Percentiles rank a stretch among this genome's conserved stretches.
Evolutionary conservation across 2,888 invertebrate genomes (phyloP).

Genomic region (Acanthosepion lycidas): DNA sequence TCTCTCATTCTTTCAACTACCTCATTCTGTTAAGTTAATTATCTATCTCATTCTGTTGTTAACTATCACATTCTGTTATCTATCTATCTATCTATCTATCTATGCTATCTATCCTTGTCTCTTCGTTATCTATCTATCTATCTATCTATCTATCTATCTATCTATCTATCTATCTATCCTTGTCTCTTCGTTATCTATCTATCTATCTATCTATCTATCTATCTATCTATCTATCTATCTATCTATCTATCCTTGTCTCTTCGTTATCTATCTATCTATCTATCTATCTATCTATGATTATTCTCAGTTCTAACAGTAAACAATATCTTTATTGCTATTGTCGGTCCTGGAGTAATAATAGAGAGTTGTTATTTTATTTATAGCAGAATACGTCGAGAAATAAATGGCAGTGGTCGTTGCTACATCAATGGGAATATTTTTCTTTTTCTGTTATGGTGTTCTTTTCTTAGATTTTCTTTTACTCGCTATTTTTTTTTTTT

Average conservation of each 20-base stretch:
- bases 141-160: not conserved
- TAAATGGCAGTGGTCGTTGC: not conserved
- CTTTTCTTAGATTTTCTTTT: too few species aligned
- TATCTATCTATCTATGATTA: not conserved
- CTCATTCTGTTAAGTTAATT: too few species aligned
- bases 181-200: too few species aligned
- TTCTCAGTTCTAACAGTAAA: not conserved
- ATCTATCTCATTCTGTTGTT: too few species aligned
- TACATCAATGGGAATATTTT: not conserved
- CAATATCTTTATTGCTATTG: not conserved
- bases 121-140: not conserved
- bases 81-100: not conserved
- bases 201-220: not conserved
- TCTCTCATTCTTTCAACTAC: not conserved
- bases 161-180: too few species aligned
- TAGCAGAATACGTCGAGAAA: not conserved
- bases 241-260: too few species aligned
- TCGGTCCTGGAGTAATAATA: not conserved
- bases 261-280: not conserved
- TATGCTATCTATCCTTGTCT: not conserved
- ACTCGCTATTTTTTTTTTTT: too few species aligned
- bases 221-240: not conserved
- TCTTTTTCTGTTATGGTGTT: too few species aligned
- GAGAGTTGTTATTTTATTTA: not conserved
- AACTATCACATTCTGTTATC: too few species aligned